Evolutionary conservation across 2,113 vertebrate genomes (phyloP), one percentile per base, ranked within the genome.

Genomic region (Sprattus sprattus): DNA sequence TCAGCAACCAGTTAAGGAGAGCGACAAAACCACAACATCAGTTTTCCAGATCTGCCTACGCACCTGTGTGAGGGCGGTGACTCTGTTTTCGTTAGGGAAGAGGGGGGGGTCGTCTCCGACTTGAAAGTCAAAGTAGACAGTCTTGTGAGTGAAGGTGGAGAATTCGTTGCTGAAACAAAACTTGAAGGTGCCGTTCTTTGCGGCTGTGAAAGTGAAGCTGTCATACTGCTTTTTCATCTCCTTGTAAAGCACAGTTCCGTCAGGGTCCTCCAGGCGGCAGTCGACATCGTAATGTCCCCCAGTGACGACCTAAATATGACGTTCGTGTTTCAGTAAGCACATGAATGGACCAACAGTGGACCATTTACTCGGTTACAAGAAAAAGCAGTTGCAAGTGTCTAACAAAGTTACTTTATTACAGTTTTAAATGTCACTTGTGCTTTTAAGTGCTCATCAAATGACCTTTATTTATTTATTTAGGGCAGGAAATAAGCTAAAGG

Each of bases 131-230:
- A 99, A 99, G 93, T 99, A 99, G 47, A 99, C 98, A 0, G 98
- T 99, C 96, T 99, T 99, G 95, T 99, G 98, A 8, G 98, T 99
- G 89, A 99, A 99, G 84, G 98, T 99, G 88, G 98, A 99, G 92
- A 99, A 99, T 88, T 99, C 98, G 2, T 99, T 99, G 92, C 98
- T 99, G 95, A 99, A 99, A 93, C 98, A 99, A 95, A 99, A 99
- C 88, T 97, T 99, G 93, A 95, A 98, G 4, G 98, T 98, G 90
- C 98, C 98, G 0, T 99, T 99, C 88, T 92, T 97, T 87, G 96
- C 94, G 13, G 98, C 97, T 18, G 97, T 98, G 91, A 99, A 99
- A 0, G 98, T 99, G 88, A 99, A 99, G 87, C 98, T 99, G 89
- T 99, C 98, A 18, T 99, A 99, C 87, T 99, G 98, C 86, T 99